These are phyloP conservation scores for Heliconius ethilla DNA, from an alignment of 2,888 invertebrate genomes.

Conservation along the genomic window DNA sequence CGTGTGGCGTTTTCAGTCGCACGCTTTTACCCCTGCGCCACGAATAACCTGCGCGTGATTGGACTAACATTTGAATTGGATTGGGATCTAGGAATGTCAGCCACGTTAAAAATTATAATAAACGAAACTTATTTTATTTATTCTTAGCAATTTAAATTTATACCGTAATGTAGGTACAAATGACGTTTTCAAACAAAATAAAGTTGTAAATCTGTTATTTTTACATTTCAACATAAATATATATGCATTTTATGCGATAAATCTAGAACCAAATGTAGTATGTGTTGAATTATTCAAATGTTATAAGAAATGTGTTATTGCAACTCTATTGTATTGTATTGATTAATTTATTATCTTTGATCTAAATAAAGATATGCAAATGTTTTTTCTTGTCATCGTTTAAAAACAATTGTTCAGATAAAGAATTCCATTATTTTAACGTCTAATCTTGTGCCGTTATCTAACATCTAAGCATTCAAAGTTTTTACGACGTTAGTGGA, in stretches of 20 bases:
- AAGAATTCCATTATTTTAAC: background rate
- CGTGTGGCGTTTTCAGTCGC: no score
- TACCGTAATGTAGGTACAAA: background rate
- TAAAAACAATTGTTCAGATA: constrained; percentile 10
- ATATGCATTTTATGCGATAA: constrained; percentile 5
- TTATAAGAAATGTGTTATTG: constrained; percentile 12
- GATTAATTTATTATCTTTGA: background rate
- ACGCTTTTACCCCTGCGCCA: no score
- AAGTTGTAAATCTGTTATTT: background rate
- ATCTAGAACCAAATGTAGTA: constrained; percentile 11
- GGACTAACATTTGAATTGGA: no score
- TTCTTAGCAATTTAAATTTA: background rate
- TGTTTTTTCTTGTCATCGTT: background rate
- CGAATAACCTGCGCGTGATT: no score
- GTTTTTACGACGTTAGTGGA: constrained; percentile 26
- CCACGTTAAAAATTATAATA: background rate
- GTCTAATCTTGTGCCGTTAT: constrained; percentile 30
- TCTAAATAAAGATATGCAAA: background rate
- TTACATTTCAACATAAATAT: background rate
- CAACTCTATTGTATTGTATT: background rate
- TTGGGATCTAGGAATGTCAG: no score
- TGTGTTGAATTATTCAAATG: constrained; percentile 26
- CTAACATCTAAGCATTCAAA: constrained; percentile 30
- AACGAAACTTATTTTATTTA: background rate
- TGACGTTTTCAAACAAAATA: background rate